These are phyloP conservation scores for Diplodus puntazzo DNA, from an alignment of 2,797 vertebrate genomes.

Conservation along the genomic window DNA sequence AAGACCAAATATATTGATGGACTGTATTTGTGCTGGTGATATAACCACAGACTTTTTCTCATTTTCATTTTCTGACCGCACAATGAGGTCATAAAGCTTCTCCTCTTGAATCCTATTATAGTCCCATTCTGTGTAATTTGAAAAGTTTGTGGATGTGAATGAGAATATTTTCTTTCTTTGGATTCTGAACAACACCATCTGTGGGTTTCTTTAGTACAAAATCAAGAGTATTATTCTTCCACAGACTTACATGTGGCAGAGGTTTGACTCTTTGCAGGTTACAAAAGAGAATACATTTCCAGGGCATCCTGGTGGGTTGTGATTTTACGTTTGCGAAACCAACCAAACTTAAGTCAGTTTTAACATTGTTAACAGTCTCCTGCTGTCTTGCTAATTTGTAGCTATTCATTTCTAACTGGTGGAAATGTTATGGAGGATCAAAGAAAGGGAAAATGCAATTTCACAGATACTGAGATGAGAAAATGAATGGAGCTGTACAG, in stretches of 20 bases:
- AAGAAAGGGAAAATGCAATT: no score
- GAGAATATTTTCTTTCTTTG: not conserved
- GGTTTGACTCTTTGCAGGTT: not conserved
- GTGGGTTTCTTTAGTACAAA: not conserved
- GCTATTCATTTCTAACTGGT: no score
- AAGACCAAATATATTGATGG: conserved; percentile 1
- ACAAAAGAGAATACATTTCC: not conserved
- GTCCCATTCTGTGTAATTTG: not conserved
- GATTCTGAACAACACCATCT: not conserved
- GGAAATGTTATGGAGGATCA: no score
- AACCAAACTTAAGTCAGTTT: no score
- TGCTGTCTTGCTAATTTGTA: no score
- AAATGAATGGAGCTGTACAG: no score
- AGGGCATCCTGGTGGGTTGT: not conserved
- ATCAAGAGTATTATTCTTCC: not conserved
- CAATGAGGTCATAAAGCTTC: not conserved
- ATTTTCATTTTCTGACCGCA: not conserved
- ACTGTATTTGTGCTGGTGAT: conserved; percentile 4
- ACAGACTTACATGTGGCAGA: not conserved
- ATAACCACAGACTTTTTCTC: not conserved
- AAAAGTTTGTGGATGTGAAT: not conserved
- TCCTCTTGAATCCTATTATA: not conserved
- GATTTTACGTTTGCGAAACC: no score
- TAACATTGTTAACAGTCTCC: no score
- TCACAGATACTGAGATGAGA: no score